Conservation (phyloP, 2,888 invertebrate species). For the Drymonia ruficornis region DNA sequence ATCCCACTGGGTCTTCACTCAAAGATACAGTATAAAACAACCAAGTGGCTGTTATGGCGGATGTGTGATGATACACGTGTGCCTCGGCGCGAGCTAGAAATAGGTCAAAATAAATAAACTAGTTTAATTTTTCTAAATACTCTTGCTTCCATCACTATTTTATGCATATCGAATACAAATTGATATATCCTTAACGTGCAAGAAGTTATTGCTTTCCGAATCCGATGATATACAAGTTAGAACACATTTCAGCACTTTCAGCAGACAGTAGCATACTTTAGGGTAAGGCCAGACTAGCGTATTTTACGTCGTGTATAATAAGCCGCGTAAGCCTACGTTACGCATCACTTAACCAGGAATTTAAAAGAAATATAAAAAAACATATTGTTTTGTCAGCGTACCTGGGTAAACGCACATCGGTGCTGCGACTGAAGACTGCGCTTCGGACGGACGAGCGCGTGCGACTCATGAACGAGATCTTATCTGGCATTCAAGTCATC, state of each 20-base stretch:
- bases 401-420: conserved; percentile 91
- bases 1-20: no score
- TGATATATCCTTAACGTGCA: background rate
- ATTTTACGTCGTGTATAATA: no score
- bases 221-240: no score
- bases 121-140: background rate
- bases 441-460: conserved; percentile 95
- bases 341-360: no score
- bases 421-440: conserved; percentile 91
- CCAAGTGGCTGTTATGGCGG: background rate
- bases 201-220: background rate
- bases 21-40: background rate
- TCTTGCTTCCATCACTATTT: background rate
- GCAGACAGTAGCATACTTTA: no score
- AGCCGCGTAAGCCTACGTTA: no score
- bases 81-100: conserved; percentile 6
- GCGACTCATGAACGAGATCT: conserved; percentile 94
- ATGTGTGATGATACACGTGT: conserved; percentile 12
- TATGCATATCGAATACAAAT: background rate
- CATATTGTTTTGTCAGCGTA: conserved; percentile 78
- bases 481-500: conserved; percentile 93
- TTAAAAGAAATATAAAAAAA: no score
- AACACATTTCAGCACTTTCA: no score
- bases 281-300: no score
- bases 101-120: conserved; percentile 19